Base-by-base conservation (phyloP, 2,113 vertebrate genomes). In the Cyanoliseus patagonus region DNA sequence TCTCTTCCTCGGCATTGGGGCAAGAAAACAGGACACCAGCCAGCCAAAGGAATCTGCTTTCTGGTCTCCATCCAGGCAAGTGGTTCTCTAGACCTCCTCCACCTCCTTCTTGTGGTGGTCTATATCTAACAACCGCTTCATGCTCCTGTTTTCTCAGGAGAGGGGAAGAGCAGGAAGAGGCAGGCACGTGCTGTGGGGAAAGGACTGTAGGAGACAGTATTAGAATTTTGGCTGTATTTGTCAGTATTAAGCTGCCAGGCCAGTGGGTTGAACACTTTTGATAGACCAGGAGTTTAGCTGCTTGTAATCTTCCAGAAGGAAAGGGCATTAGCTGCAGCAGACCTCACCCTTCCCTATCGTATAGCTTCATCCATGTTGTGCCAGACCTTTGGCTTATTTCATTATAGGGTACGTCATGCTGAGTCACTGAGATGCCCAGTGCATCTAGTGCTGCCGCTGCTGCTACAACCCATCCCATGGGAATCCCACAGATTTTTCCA, bases 221-320 rank as follows among this genome's bases (percentile, higher is more conserved):
- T 97, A 95, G 84, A 81, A 88, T 95, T 96, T 95, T 83, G 91
- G 93, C 93, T 51, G 52, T 66, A 66, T 90, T 92, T 96, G 96
- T 97, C 97, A 98, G 98, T 98, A 97, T 98, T 98, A 97, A 83
- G 61, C 83, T 92, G 94, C 86, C 83, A 57, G 73, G 86, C 75
- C 86, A 64, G 41, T 81, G 72, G 27, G 41, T 59, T 1, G 0
- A 59, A 73, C 59, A 41, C n/a, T 27, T 90, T 37, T 74, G 31
- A 53, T 11, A 86, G 74, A 82, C 17, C 49, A 83, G 74, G 83
- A 92, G 51, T n/a, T 86, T 66, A 85, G 86, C 81, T 94, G 74
- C 85, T 87, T 73, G n/a, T 66, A 67, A 90, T 80, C 90, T 95
- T 95, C 88, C 46, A 88, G 72, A 82, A 95, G 78, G 86, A 94